phyloP scores from a whole-genome alignment of 2,888 invertebrate genomes.

The Lasius platythorax region DNA sequence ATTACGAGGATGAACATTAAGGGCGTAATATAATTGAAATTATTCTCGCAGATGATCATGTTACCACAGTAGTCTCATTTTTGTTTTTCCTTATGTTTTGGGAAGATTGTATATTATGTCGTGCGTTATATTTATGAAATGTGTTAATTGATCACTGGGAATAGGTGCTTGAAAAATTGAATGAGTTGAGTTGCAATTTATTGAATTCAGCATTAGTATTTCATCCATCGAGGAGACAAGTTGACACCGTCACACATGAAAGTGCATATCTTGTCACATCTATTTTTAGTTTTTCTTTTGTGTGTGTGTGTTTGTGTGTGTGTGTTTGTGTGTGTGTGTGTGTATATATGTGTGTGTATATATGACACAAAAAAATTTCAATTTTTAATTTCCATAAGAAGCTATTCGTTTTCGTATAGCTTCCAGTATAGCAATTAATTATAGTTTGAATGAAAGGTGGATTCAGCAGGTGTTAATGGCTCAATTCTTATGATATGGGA shows the following conservation, averaged over 20 bases:
- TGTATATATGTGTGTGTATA: neutral
- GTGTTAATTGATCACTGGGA: conserved; percentile 2
- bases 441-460: conserved; percentile 14
- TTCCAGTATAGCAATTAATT: conserved; percentile 11
- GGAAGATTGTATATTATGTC: conserved; percentile 28
- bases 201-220: conserved; percentile 23
- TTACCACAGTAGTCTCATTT: conserved; percentile 69
- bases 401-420: conserved; percentile 3
- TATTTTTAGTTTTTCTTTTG: conserved; percentile 22
- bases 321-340: neutral
- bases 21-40: conserved; percentile 51
- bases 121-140: conserved; percentile 37
- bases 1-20: conserved; percentile 36
- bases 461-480: conserved; percentile 9
- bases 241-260: neutral
- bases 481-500: conserved; percentile 74
- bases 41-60: conserved; percentile 50
- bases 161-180: conserved; percentile 27
- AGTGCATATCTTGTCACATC: conserved; percentile 23
- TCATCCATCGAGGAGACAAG: neutral
- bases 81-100: conserved; percentile 42
- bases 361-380: neutral
- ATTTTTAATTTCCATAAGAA: conserved; percentile 1
- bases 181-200: conserved; percentile 15
- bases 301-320: neutral